A percentile compares a stretch with the other conserved stretches of the same genome.
These are phyloP conservation scores for Phoenicopterus ruber DNA, from an alignment of 2,113 vertebrate genomes.

Conservation along the genomic window DNA sequence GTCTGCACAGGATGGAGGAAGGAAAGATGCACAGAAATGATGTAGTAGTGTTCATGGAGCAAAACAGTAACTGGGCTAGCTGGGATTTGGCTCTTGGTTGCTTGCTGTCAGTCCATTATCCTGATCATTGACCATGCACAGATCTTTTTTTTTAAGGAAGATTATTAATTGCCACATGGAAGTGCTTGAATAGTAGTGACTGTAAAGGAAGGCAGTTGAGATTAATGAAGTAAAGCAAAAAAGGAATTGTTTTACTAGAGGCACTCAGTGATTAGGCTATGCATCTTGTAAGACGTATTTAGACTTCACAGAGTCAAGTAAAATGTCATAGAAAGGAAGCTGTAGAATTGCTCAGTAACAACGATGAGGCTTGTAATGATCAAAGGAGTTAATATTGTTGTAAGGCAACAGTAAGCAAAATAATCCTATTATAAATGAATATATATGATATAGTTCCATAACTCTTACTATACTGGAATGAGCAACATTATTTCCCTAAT, in stretches of 20 bases:
- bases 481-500: neutral
- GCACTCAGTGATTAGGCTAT: neutral
- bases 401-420: neutral
- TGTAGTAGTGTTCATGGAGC: neutral
- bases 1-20: neutral
- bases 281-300: neutral
- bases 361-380: neutral
- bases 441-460: neutral
- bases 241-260: neutral
- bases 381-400: neutral
- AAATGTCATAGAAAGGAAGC: neutral
- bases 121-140: rapidly evolving
- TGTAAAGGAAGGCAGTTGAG: neutral
- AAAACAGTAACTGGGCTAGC: neutral
- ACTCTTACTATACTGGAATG: neutral
- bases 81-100: neutral
- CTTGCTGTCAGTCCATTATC: neutral
- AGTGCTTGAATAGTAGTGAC: neutral
- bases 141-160: neutral
- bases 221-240: neutral
- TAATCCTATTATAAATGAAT: neutral
- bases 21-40: neutral
- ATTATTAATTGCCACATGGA: neutral
- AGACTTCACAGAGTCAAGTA: neutral
- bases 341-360: neutral